These are phyloP conservation scores for Zosterops japonicus DNA, from an alignment of 2,113 vertebrate species.

Conservation along the genomic window DNA sequence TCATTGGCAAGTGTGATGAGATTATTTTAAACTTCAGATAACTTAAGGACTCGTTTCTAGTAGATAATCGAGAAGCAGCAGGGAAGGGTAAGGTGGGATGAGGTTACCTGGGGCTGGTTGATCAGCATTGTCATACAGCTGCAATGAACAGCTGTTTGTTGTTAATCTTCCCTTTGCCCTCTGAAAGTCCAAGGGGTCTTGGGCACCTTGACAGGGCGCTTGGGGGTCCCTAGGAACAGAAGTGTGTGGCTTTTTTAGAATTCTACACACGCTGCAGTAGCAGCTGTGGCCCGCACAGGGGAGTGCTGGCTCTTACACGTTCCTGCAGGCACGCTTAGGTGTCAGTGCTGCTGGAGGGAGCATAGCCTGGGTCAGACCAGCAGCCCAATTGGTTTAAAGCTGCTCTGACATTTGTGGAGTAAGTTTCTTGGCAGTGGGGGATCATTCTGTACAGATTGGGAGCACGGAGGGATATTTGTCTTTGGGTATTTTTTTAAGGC, in stretches of 20 bases:
- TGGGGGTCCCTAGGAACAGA: not conserved
- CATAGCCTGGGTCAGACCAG: not conserved
- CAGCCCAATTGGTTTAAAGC: not conserved
- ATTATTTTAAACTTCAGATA: not conserved
- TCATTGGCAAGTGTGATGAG: not conserved
- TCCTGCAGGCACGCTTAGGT: not conserved
- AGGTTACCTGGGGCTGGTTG: not conserved
- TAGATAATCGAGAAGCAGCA: not conserved
- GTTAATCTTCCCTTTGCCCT: not conserved
- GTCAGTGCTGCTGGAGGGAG: not conserved
- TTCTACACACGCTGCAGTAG: not conserved
- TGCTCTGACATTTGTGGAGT: not conserved
- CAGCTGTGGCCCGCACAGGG: not conserved
- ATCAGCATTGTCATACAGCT: not conserved
- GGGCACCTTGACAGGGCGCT: rapidly evolving
- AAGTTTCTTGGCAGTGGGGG: not conserved
- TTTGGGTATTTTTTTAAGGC: not conserved
- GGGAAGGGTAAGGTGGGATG: not conserved
- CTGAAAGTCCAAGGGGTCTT: not conserved
- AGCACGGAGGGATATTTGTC: not conserved
- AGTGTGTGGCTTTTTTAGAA: not conserved
- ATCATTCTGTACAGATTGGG: not conserved
- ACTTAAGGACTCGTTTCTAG: not conserved
- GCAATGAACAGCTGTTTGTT: not conserved
- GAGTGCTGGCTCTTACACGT: not conserved